These are phyloP conservation scores for Dicrostonyx torquatus DNA, from an alignment of 2,797 vertebrate genomes.

Conservation along the genomic window DNA sequence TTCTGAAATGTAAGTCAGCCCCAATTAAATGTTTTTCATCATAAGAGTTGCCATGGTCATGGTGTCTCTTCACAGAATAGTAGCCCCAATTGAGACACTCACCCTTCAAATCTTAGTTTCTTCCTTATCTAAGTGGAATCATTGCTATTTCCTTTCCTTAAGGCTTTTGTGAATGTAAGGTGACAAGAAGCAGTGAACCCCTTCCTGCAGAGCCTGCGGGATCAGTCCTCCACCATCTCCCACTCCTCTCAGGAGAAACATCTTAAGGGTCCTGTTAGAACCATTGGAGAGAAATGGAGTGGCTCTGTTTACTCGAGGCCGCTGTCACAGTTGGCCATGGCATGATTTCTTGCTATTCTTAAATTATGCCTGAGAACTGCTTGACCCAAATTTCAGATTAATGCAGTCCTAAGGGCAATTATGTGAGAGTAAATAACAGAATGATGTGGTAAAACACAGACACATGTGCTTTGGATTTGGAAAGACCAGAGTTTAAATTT, in stretches of 20 bases:
- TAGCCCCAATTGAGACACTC: not conserved
- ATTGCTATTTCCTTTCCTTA: not conserved
- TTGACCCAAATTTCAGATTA: constrained; percentile 69
- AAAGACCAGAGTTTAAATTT: constrained; percentile 70
- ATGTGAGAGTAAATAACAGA: constrained; percentile 60
- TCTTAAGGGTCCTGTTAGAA: not conserved
- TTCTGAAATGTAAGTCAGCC: not conserved
- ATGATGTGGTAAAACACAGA: constrained; percentile 62
- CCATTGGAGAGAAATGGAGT: not conserved
- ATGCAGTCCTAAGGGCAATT: constrained; percentile 60
- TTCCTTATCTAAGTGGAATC: not conserved
- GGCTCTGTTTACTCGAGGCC: not conserved
- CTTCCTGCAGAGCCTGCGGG: not conserved
- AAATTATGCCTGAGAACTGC: constrained; percentile 52
- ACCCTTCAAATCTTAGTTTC: constrained; percentile 29
- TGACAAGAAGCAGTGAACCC: not conserved
- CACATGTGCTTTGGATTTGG: constrained; percentile 76
- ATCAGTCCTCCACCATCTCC: not conserved
- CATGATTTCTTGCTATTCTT: constrained; percentile 48
- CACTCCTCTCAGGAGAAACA: not conserved
- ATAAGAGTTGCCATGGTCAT: not conserved
- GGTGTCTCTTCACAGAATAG: not conserved
- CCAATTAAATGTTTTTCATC: too few relatives aligned
- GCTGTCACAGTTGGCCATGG: not conserved
- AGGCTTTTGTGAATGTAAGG: not conserved